Evolutionary conservation across 2,113 vertebrate genomes (phyloP).

Genomic region (Mystacornis crossleyi): DNA sequence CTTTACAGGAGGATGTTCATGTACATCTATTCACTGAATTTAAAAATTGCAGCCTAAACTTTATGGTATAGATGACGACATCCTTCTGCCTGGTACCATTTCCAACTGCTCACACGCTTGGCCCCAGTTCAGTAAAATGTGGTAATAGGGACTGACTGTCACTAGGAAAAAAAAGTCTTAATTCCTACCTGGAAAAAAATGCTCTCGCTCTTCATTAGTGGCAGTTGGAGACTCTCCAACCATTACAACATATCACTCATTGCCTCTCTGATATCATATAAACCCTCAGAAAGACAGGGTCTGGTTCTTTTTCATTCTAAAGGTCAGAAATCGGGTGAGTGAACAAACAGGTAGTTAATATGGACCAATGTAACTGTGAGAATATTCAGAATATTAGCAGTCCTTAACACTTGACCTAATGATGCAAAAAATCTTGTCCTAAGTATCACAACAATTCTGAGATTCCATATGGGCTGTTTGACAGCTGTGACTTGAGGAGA

Average conservation of each 20-base stretch:
- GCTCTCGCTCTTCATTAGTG: background rate
- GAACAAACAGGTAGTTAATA: background rate
- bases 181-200: background rate
- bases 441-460: background rate
- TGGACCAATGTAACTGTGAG: background rate
- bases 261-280: background rate
- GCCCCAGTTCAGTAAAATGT: background rate
- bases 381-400: background rate
- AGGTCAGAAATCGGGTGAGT: background rate
- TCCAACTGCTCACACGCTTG: background rate
- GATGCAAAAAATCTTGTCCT: background rate
- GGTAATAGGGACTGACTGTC: background rate
- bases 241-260: background rate
- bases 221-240: background rate
- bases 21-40: background rate
- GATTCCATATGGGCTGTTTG: background rate
- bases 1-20: background rate
- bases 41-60: background rate
- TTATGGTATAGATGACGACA: background rate
- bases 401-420: background rate
- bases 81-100: background rate
- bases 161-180: background rate
- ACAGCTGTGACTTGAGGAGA: background rate
- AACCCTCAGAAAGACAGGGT: background rate
- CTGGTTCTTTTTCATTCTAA: background rate